Conservation (phyloP, 2,888 invertebrate species). For the Macaria liturata region DNA sequence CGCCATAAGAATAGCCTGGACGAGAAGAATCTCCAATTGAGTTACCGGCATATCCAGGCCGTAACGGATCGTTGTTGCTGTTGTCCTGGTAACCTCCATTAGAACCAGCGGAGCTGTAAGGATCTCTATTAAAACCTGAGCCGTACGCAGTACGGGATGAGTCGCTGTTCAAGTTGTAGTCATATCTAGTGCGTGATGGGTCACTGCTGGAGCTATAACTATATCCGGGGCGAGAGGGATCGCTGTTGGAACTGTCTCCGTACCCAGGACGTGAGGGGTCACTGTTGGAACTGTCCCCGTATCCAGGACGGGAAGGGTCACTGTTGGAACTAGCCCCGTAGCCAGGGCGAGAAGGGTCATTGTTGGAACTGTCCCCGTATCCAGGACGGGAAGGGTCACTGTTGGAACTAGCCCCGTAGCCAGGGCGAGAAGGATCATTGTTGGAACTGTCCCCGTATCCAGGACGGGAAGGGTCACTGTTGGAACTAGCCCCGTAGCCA, state of each 20-base stretch:
- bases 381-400: conserved; percentile 5
- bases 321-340: conserved; percentile 1
- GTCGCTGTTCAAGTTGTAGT: conserved; percentile 3
- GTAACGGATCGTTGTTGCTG: conserved; percentile 1
- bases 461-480: conserved; percentile 2
- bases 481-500: background rate
- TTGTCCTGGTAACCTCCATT: background rate
- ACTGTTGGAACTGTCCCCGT: background rate
- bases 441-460: conserved; percentile 1
- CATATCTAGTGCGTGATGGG: conserved; percentile 4
- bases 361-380: background rate
- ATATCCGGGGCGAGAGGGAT: conserved; percentile 5
- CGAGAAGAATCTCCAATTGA: conserved; percentile 8
- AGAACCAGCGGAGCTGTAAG: conserved; percentile 3
- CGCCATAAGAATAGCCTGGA: background rate
- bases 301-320: conserved; percentile 4
- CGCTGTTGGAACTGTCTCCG: conserved; percentile 3
- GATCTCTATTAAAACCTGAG: conserved; percentile 1
- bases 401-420: conserved; percentile 1
- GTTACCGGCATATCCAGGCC: conserved; percentile 3
- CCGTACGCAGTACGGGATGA: conserved; percentile 1
- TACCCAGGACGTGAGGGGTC: conserved; percentile 8
- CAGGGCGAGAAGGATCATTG: background rate
- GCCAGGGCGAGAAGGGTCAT: background rate
- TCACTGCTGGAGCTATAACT: background rate